A percentile compares a stretch with the other conserved stretches of the same genome.
These are phyloP conservation scores for Cyprinodon variegatus DNA, from an alignment of 2,113 vertebrate species.

Conservation along the genomic window DNA sequence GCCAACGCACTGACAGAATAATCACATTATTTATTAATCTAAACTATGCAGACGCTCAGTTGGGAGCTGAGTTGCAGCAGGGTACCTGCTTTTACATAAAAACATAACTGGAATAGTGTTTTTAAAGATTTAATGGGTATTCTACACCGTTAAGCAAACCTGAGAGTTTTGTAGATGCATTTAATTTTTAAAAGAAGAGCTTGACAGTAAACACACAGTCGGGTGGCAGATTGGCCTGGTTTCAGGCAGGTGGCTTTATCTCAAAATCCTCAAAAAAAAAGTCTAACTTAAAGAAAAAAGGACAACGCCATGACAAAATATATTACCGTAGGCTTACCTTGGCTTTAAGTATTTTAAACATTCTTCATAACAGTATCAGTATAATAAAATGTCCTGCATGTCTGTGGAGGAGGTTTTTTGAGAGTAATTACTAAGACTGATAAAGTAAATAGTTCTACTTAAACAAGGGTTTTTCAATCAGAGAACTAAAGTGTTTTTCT, in stretches of 20 bases:
- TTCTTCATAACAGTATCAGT: neutral
- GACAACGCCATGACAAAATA: neutral
- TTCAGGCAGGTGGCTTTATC: neutral
- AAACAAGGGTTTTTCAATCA: neutral
- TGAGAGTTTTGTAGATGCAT: too few relatives aligned
- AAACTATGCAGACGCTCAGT: too few relatives aligned
- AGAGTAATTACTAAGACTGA: neutral
- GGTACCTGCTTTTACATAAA: too few relatives aligned
- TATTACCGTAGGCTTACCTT: too few relatives aligned
- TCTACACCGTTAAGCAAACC: too few relatives aligned
- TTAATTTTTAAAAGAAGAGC: too few relatives aligned
- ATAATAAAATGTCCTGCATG: neutral
- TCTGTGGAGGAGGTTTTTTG: neutral
- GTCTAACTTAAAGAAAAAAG: neutral
- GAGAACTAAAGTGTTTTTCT: constrained; percentile 5
- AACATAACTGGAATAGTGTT: too few relatives aligned
- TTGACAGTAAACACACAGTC: too few relatives aligned
- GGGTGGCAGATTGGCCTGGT: neutral
- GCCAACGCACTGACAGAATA: too few relatives aligned
- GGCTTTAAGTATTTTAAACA: neutral
- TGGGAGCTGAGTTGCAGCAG: too few relatives aligned
- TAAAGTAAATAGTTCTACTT: neutral
- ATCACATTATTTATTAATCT: too few relatives aligned
- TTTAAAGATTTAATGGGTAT: too few relatives aligned
- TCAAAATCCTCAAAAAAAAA: neutral